Evolutionary conservation across 2,888 invertebrate genomes (phyloP).

Genomic region (Luffia ferchaultella): DNA sequence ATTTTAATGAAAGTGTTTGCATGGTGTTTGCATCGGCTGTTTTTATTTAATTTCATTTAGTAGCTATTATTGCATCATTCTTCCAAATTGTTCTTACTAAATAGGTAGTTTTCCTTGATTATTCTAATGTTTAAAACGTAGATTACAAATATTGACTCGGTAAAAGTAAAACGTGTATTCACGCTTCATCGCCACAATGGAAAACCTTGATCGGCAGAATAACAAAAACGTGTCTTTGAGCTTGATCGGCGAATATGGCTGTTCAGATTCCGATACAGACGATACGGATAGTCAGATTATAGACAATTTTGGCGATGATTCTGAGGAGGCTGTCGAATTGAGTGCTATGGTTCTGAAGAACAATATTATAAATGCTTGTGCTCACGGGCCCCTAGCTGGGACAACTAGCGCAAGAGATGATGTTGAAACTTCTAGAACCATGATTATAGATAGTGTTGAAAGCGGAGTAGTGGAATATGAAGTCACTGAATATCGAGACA

Average conservation of each 20-base stretch:
- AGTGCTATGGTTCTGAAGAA: conserved; percentile 61
- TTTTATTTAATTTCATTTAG: too few species aligned
- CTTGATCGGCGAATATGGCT: conserved; percentile 53
- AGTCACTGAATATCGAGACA: conserved; percentile 49
- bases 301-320: conserved; percentile 27
- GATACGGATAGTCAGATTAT: conserved; percentile 26
- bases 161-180: neutral
- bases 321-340: conserved; percentile 38
- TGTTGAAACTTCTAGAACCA: conserved; percentile 40
- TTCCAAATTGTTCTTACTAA: too few species aligned
- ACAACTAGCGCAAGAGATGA: conserved; percentile 26
- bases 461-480: conserved; percentile 52
- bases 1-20: too few species aligned
- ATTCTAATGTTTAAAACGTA: too few species aligned
- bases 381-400: conserved; percentile 48
- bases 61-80: too few species aligned
- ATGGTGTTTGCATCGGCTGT: too few species aligned
- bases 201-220: conserved; percentile 43
- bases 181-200: conserved; percentile 32
- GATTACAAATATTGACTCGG: neutral
- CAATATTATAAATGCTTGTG: conserved; percentile 58
- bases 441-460: conserved; percentile 53
- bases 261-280: conserved; percentile 54
- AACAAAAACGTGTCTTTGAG: conserved; percentile 57
- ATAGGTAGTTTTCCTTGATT: too few species aligned